A percentile compares a stretch with the other conserved stretches of the same genome.
Conservation (phyloP, 2,113 vertebrate genomes). For the Ammodytes dubius region DNA sequence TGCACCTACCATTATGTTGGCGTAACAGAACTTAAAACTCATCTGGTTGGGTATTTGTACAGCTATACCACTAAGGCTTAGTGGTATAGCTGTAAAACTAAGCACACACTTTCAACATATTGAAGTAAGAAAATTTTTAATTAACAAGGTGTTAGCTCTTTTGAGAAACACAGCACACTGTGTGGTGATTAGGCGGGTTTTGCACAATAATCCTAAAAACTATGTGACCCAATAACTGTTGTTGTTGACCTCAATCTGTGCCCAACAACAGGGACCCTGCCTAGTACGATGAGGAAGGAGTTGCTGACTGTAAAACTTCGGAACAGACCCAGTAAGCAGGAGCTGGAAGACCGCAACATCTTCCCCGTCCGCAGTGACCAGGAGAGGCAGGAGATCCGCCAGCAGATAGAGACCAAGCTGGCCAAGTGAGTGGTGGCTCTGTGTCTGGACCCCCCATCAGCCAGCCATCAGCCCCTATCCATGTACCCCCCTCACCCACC, state of each 20-base stretch:
- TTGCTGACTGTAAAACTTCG: constrained; percentile 94
- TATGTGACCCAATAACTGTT: background rate
- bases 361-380: constrained; percentile 95
- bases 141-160: constrained; percentile 15
- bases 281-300: constrained; percentile 95
- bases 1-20: no score
- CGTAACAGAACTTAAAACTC: no score
- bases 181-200: constrained; percentile 27
- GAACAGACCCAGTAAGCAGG: constrained; percentile 96
- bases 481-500: constrained; percentile 16
- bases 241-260: constrained; percentile 29
- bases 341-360: constrained; percentile 97
- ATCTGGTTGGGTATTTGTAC: no score
- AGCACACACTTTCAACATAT: background rate
- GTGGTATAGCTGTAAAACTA: background rate
- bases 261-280: constrained; percentile 89
- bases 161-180: background rate
- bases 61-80: no score
- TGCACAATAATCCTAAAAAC: constrained; percentile 5
- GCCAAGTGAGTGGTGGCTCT: constrained; percentile 93
- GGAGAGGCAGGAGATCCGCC: constrained; percentile 95
- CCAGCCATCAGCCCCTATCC: constrained; percentile 20
- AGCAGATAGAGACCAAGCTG: constrained; percentile 97
- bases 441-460: constrained; percentile 46
- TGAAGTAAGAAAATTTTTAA: constrained; percentile 4